Base-by-base conservation (phyloP, 2,888 invertebrate species). In the Protophormia terraenovae region DNA sequence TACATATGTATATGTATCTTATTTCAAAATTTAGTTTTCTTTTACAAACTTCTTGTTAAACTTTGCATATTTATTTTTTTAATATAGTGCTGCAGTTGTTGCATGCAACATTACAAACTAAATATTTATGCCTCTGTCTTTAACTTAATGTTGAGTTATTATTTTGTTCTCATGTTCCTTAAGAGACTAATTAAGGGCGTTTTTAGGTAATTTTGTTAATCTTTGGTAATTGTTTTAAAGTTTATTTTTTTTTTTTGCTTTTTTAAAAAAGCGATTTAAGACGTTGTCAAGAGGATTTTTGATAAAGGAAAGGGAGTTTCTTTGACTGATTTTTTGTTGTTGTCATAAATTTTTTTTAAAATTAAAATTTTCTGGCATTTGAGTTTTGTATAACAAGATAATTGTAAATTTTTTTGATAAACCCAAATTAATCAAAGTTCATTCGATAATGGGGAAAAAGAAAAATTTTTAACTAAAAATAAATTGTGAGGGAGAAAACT, bases 181-280 rank as follows among this genome's bases (percentile, higher is more conserved):
- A 50, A 12, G 38, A 69, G 71, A 62, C 71, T 82, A 82, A 85
- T 85, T 85, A 78, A 66, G 85, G 85, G 85, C 85, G 78, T 78
- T 73, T 35, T 79, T 10, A 12, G 60, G 55, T 71, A 78, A 82
- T 82, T 82, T 77, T 50, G 60, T 50, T 78, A 71, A 78, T 58
- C 41, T 71, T 82, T 77, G 10, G 32, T 50, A 75, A 83, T 75
- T 72, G 53, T 83, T 76, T 64, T 55, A 16, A 69, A 50, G 22
- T 50, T 71, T 62, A 19, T 50, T 69, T 45, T 69, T 60, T 19
- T 60, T 27, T 8, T 14, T 10, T n/a, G n/a, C n/a, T n/a, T n/a
- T n/a, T n/a, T n/a, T n/a, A n/a, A n/a, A 53, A 55, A 66, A 2
- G 50, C 41, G 27, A 35, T 75, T 62, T 8, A 75, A 38, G 8